Percentiles rank a stretch among this genome's conserved stretches.
Evolutionary conservation across 2,113 vertebrate genomes (phyloP).

Genomic region (Anarhynchus alexandrinus): DNA sequence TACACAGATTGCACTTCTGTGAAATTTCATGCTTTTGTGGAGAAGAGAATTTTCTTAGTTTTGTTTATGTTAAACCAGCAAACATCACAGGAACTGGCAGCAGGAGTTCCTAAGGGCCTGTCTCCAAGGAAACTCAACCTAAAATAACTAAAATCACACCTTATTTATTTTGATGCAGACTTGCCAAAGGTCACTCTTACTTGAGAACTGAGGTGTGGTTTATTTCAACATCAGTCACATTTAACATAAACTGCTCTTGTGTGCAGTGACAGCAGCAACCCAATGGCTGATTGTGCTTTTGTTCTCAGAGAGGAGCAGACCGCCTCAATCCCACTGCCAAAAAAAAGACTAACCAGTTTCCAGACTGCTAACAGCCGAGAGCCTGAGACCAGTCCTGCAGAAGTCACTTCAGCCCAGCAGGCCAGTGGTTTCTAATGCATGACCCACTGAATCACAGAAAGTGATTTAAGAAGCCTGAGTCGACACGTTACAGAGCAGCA

Average conservation of each 20-base stretch:
- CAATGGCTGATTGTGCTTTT: accelerated
- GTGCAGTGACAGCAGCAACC: neutral
- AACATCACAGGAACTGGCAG: conserved; percentile 12
- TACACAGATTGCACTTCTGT: neutral
- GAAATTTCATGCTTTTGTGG: neutral
- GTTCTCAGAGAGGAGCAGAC: neutral
- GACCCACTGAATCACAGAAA: neutral
- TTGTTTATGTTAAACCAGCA: neutral
- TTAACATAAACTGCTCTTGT: neutral
- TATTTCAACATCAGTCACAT: conserved; percentile 24
- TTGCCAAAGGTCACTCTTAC: conserved; percentile 36
- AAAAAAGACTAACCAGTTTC: neutral
- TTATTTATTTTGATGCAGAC: conserved; percentile 25
- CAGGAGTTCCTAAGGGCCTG: neutral
- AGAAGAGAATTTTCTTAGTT: neutral
- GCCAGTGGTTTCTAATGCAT: neutral
- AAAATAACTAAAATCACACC: conserved; percentile 40
- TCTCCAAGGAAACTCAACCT: conserved; percentile 40
- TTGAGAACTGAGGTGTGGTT: neutral
- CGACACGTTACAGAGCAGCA: neutral
- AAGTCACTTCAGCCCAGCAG: neutral
- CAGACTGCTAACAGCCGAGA: neutral
- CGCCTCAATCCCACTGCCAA: neutral
- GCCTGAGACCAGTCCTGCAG: neutral
- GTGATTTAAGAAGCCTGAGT: neutral